Percentiles rank a stretch among this genome's conserved stretches.
phyloP scores from a whole-genome alignment of 2,888 invertebrate genomes.

The Cryptophagus acutangulus region DNA sequence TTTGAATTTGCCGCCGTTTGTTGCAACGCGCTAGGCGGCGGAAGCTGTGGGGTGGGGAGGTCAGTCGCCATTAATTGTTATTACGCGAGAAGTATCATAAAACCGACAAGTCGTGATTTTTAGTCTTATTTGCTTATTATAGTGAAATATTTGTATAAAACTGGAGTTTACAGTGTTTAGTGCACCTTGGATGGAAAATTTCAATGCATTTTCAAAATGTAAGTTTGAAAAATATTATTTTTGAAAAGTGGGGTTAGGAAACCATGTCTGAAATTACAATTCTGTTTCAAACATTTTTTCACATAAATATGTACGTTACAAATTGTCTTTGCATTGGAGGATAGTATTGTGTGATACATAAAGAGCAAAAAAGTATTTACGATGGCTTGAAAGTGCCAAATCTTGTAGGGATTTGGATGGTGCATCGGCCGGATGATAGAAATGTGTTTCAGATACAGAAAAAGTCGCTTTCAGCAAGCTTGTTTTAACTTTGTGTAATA shows the following conservation, averaged over 20 bases:
- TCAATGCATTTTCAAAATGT: not conserved
- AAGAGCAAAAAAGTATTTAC: not conserved
- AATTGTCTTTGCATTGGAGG: slow-evolving; percentile 2
- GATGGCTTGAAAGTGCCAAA: slow-evolving; percentile 22
- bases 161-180: too few species aligned
- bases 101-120: too few species aligned
- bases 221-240: not conserved
- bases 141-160: too few species aligned
- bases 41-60: too few species aligned
- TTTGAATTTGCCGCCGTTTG: too few species aligned
- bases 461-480: not conserved
- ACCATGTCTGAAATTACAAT: too few species aligned
- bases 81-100: too few species aligned
- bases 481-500: slow-evolving; percentile 5
- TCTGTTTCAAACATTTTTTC: too few species aligned
- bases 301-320: not conserved
- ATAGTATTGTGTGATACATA: not conserved
- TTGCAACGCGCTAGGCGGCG: too few species aligned
- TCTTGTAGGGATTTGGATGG: slow-evolving; percentile 25
- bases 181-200: not conserved
- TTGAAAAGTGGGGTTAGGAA: too few species aligned
- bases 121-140: too few species aligned
- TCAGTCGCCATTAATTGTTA: too few species aligned
- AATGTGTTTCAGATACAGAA: slow-evolving; percentile 17
- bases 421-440: slow-evolving; percentile 17